Percentiles rank a stretch among this genome's conserved stretches.
phyloP scores from a whole-genome alignment of 2,797 vertebrate genomes.

The Crenuchus spilurus region DNA sequence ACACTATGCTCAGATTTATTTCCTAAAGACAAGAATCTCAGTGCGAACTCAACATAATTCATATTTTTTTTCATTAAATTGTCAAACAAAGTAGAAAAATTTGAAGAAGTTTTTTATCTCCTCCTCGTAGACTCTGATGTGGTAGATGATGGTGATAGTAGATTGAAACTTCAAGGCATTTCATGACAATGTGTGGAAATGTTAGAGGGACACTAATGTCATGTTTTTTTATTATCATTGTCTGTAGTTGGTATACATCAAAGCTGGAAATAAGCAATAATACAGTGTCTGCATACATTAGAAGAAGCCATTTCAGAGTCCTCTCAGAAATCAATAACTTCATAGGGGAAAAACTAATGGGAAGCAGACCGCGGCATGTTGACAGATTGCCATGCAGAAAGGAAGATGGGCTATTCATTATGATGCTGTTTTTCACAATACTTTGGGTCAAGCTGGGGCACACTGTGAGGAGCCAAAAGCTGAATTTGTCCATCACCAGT shows the following conservation, averaged over 20 bases:
- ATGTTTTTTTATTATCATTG: not conserved
- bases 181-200: too few relatives aligned
- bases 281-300: constrained; percentile 5
- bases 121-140: too few relatives aligned
- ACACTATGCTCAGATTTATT: too few relatives aligned
- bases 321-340: constrained; percentile 25
- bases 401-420: constrained; percentile 35
- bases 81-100: too few relatives aligned
- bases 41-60: too few relatives aligned
- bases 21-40: too few relatives aligned
- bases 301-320: constrained; percentile 12
- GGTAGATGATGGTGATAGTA: too few relatives aligned
- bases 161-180: too few relatives aligned
- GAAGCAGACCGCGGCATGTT: constrained; percentile 26
- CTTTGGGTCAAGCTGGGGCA: constrained; percentile 36
- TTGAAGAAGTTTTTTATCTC: too few relatives aligned
- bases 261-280: constrained; percentile 3
- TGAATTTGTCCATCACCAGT: constrained; percentile 23
- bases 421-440: constrained; percentile 28
- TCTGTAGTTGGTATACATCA: not conserved
- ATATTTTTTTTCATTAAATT: too few relatives aligned
- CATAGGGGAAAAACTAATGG: constrained; percentile 14
- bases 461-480: constrained; percentile 26
- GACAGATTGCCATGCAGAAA: constrained; percentile 20
- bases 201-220: not conserved